Evolutionary conservation across 2,797 vertebrate genomes (phyloP), one percentile per base, ranked within the genome.

Genomic region (Adrianichthys oophorus): DNA sequence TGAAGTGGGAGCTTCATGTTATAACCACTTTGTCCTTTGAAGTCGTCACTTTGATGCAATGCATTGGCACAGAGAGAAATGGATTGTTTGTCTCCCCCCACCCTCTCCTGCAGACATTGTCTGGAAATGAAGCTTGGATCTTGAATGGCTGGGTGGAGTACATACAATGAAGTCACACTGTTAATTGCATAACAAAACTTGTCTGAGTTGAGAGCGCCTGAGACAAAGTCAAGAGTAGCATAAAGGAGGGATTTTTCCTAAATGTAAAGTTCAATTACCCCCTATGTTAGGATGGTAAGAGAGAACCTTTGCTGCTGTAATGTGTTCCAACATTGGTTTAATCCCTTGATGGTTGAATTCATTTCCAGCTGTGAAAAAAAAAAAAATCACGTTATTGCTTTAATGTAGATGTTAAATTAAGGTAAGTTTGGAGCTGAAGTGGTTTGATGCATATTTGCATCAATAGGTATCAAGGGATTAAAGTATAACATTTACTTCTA

Each of bases 71-170:
- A 26, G 57, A 72, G 68, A 78, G 43, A n/a, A 64, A 67, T 52
- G 42, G 58, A 69, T 85, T 87, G 84, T 89, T 89, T 87, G 76
- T 85, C 80, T 82, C 55, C 66, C 84, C 69, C 83, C 88, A 74
- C 85, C 83, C 82, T 83, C 68, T 75, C 48, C 62, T 72, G 72
- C 60, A 78, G 86, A 83, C 80, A 55, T 59, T 41, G 65, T 56
- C 76, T 76, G 76, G 76, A 82, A 75, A 78, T 56, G 26, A 56
- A 71, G 76, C 67, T 52, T 58, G 40, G 74, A 55, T 84, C 66
- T 73, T 69, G 73, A 82, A 72, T 58, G 74, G 68, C 56, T 0
- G 74, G 76, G 78, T 66, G 74, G 75, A 78, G 78, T 60, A 47
- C 65, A 68, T 37, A 56, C 43, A 61, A 69, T 79, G 80, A 88